phyloP scores from a whole-genome alignment of 1,140 invertebrate species.

The Drosophila nannoptera region DNA sequence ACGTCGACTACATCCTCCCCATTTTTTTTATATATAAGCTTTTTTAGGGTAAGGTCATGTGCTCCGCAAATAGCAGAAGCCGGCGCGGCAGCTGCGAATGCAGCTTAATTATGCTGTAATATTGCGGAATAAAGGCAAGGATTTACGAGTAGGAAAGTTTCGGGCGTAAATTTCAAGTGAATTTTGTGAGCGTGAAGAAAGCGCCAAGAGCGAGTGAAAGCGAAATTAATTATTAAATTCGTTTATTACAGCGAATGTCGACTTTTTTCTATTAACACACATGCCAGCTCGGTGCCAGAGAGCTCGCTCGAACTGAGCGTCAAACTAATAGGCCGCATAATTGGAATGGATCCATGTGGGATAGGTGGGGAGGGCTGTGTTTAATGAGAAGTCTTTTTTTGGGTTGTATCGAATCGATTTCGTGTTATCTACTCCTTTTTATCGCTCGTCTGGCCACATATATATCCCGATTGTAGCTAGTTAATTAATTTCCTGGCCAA shows the following conservation, averaged over 20 bases:
- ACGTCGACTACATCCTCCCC: background rate
- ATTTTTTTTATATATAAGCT: slow-evolving; percentile 3
- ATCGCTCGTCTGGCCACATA: no score
- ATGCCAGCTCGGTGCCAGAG: background rate
- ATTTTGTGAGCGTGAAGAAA: slow-evolving; percentile 24
- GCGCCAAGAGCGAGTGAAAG: background rate
- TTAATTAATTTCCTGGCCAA: no score
- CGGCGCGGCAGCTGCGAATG: slow-evolving; percentile 9
- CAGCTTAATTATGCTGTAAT: slow-evolving; percentile 52
- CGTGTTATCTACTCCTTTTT: no score
- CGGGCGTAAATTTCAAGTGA: slow-evolving; percentile 3
- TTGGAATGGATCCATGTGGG: no score
- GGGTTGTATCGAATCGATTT: no score
- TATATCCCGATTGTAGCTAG: no score
- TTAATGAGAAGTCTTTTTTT: no score
- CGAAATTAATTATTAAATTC: slow-evolving; percentile 33
- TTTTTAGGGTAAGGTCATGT: slow-evolving; percentile 36
- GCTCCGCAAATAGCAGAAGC: slow-evolving; percentile 16
- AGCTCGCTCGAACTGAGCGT: background rate
- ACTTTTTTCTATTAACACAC: slow-evolving; percentile 9
- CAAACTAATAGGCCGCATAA: background rate
- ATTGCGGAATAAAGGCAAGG: slow-evolving; percentile 31
- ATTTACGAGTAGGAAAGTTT: slow-evolving; percentile 35
- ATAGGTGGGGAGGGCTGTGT: no score
- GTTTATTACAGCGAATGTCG: slow-evolving; percentile 12